Conservation (phyloP, 1,140 invertebrate genomes). For the Drosophila persimilis region DNA sequence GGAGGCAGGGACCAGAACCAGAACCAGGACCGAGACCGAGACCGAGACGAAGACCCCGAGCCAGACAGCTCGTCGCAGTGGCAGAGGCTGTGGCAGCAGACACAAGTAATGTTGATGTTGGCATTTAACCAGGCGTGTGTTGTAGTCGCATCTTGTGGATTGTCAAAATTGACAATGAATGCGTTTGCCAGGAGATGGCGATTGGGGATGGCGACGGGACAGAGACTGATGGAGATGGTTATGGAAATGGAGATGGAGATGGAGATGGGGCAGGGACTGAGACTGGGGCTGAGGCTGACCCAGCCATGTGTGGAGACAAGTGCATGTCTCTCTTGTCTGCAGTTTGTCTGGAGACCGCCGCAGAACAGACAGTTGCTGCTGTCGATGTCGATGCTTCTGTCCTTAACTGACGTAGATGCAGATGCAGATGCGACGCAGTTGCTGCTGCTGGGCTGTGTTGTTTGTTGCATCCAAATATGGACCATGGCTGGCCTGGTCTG, state of each 20-base stretch:
- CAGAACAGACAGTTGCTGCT: constrained; percentile 62
- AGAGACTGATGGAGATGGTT: constrained; percentile 23
- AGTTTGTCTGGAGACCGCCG: constrained; percentile 73
- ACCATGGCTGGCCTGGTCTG: constrained; percentile 47
- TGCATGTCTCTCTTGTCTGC: constrained; percentile 72
- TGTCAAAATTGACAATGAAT: constrained; percentile 82
- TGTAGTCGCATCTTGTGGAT: constrained; percentile 74
- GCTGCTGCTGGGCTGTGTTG: constrained; percentile 6
- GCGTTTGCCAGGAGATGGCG: constrained; percentile 42
- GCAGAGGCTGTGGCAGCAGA: constrained; percentile 31
- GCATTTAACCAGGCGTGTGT: constrained; percentile 67
- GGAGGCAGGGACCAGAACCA: not conserved
- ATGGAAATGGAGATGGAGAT: not conserved
- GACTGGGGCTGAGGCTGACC: constrained; percentile 38
- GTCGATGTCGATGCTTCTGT: constrained; percentile 41
- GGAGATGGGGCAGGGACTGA: constrained; percentile 29
- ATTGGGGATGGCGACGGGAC: not conserved
- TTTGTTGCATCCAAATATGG: constrained; percentile 72
- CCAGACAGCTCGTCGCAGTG: constrained; percentile 70
- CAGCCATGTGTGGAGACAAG: constrained; percentile 63
- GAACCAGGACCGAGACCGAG: constrained; percentile 20
- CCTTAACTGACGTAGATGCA: constrained; percentile 50
- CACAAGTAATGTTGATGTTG: constrained; percentile 48
- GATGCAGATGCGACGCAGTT: constrained; percentile 2
- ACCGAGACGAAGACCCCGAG: constrained; percentile 48